A percentile compares a stretch with the other conserved stretches of the same genome.
These are phyloP conservation scores for Laticauda laticaudata DNA, from an alignment of 2,113 vertebrate genomes.

Conservation along the genomic window DNA sequence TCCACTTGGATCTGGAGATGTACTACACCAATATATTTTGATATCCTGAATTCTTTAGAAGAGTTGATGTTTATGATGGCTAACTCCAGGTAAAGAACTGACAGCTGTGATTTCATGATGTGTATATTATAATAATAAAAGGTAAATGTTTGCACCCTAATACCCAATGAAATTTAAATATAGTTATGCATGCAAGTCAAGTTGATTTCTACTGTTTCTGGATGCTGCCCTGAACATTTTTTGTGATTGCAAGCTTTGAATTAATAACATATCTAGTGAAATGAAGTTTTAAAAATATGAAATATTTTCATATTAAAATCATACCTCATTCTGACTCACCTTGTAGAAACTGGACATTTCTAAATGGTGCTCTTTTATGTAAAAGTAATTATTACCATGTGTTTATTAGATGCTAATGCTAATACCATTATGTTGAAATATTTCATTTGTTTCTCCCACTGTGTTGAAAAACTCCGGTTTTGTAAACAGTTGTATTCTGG, in stretches of 20 bases:
- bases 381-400: background rate
- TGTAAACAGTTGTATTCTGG: background rate
- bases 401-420: background rate
- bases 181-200: background rate
- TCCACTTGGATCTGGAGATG: background rate
- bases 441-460: background rate
- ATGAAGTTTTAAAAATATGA: background rate
- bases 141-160: background rate
- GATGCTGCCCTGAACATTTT: background rate
- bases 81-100: background rate
- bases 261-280: background rate
- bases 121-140: background rate
- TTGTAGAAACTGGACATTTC: background rate
- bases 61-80: background rate
- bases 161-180: background rate
- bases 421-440: background rate
- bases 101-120: background rate
- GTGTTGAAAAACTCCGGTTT: background rate
- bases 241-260: background rate
- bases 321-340: background rate
- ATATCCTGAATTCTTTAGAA: background rate
- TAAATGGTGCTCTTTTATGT: background rate
- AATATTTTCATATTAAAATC: background rate
- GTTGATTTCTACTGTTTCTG: background rate
- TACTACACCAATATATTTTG: background rate